phyloP scores from a whole-genome alignment of 2,888 invertebrate genomes.

The Platycheirus albimanus region DNA sequence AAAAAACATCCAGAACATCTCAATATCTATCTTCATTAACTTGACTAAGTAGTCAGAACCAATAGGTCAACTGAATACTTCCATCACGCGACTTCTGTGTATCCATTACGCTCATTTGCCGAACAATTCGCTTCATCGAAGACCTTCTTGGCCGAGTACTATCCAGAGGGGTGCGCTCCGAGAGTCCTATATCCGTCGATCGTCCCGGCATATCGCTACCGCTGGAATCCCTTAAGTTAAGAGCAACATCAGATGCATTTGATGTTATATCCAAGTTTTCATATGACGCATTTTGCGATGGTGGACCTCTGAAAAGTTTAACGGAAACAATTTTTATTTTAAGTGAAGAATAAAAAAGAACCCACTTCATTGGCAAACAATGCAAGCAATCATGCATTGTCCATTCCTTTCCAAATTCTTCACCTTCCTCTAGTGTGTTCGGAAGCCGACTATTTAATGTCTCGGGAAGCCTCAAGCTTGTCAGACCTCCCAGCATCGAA shows the following conservation, averaged over 20 bases:
- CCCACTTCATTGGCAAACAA: slow-evolving; percentile 88
- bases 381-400: slow-evolving; percentile 88
- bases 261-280: slow-evolving; percentile 88
- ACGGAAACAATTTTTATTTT: no score
- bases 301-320: slow-evolving; percentile 83
- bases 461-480: slow-evolving; percentile 91
- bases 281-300: slow-evolving; percentile 86
- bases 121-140: slow-evolving; percentile 88
- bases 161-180: slow-evolving; percentile 83
- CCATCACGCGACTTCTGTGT: slow-evolving; percentile 91
- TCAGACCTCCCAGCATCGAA: slow-evolving; percentile 91
- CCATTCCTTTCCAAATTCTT: slow-evolving; percentile 93
- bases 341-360: background rate
- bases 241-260: slow-evolving; percentile 79
- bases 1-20: background rate
- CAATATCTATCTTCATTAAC: background rate
- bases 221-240: slow-evolving; percentile 78
- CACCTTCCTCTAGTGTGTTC: slow-evolving; percentile 94
- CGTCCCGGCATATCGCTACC: slow-evolving; percentile 80
- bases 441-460: slow-evolving; percentile 92
- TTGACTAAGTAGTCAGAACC: slow-evolving; percentile 87
- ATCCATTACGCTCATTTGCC: slow-evolving; percentile 92
- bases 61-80: slow-evolving; percentile 92
- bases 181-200: slow-evolving; percentile 76
- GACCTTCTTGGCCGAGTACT: slow-evolving; percentile 80